Conservation (phyloP, 2,797 vertebrate genomes). For the Acridotheres tristis region DNA sequence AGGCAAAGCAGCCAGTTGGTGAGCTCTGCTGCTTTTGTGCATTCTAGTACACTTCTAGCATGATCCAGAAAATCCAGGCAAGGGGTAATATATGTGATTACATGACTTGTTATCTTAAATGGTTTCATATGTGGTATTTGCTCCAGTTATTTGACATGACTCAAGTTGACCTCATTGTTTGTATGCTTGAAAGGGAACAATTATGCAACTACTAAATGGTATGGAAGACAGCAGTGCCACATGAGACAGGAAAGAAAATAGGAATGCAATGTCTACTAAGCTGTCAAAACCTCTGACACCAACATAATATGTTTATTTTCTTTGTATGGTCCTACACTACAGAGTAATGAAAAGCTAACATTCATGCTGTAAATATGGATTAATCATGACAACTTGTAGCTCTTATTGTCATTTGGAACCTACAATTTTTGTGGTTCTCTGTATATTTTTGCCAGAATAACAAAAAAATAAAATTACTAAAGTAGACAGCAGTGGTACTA, state of each 20-base stretch:
- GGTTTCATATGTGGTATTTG: constrained; percentile 64
- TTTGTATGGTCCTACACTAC: neutral
- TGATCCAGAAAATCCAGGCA: constrained; percentile 46
- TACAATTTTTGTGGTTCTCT: constrained; percentile 58
- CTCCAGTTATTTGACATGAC: constrained; percentile 56
- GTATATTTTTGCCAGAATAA: constrained; percentile 66
- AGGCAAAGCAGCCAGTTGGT: neutral
- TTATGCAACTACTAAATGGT: constrained; percentile 56
- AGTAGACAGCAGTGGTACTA: constrained; percentile 39
- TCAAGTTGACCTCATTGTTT: constrained; percentile 66
- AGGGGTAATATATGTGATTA: constrained; percentile 57
- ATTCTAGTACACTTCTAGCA: constrained; percentile 16
- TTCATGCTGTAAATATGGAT: constrained; percentile 8
- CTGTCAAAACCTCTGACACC: neutral
- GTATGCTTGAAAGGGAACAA: constrained; percentile 54
- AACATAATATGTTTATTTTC: neutral
- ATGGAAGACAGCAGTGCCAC: constrained; percentile 23
- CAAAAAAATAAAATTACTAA: constrained; percentile 42
- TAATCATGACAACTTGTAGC: constrained; percentile 48
- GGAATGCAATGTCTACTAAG: neutral
- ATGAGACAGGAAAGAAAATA: constrained; percentile 15
- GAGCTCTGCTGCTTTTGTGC: constrained; percentile 26
- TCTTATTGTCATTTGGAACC: constrained; percentile 54
- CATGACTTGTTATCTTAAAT: constrained; percentile 67
- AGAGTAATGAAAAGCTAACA: constrained; percentile 13